Evolutionary conservation across 2,888 invertebrate species (phyloP).

Genomic region (Andrena hattorfiana): DNA sequence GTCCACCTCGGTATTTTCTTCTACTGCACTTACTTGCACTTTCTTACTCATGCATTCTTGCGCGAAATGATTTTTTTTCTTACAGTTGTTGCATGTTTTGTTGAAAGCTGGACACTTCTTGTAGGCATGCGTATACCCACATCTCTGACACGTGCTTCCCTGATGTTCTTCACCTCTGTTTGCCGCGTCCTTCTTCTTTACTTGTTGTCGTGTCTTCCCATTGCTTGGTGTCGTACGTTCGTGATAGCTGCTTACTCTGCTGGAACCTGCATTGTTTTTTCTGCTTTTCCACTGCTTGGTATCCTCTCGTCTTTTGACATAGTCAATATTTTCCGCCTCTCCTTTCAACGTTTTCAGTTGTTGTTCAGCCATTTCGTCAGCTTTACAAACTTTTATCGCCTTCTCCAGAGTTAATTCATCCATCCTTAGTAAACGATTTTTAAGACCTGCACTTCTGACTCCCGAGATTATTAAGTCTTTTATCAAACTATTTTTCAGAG

Average conservation of each 20-base stretch:
- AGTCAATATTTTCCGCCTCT: neutral
- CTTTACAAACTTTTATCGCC: neutral
- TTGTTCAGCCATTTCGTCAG: neutral
- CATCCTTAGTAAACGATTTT: neutral
- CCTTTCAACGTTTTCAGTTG: neutral
- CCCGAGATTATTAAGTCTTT: neutral
- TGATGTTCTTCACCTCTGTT: neutral
- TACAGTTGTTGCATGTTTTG: neutral
- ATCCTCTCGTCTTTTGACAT: neutral
- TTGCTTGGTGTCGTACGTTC: neutral
- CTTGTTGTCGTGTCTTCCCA: neutral
- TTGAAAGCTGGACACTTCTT: neutral
- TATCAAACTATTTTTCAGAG: neutral
- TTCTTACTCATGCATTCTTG: neutral
- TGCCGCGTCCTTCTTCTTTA: neutral
- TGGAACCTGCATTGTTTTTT: no score
- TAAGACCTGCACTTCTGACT: neutral
- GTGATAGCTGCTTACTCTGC: neutral
- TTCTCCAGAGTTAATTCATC: neutral
- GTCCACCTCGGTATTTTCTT: neutral
- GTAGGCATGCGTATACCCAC: constrained; percentile 2
- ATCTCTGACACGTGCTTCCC: neutral
- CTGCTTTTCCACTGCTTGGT: neutral
- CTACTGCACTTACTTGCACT: neutral
- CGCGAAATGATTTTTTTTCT: neutral